These are phyloP conservation scores for Polypterus senegalus DNA, from an alignment of 2,113 vertebrate genomes.

Conservation along the genomic window DNA sequence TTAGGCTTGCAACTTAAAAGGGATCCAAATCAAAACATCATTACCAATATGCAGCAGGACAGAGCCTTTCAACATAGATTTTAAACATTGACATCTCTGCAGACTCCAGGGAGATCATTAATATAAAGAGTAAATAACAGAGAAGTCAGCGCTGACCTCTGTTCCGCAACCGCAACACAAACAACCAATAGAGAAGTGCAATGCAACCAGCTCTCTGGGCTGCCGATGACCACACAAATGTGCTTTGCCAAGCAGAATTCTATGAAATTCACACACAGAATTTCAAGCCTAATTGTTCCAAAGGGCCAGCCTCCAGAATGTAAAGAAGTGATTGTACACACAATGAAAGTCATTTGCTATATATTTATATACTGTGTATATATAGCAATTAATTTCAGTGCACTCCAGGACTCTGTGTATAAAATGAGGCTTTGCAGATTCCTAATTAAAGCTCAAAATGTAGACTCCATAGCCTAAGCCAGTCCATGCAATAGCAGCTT, in stretches of 20 bases:
- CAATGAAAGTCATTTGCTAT: too few relatives aligned
- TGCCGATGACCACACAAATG: too few relatives aligned
- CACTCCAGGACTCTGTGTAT: too few relatives aligned
- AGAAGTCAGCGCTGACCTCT: not conserved
- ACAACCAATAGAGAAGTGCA: not conserved
- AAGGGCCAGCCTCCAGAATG: too few relatives aligned
- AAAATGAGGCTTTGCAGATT: too few relatives aligned
- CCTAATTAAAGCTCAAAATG: too few relatives aligned
- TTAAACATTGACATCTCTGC: not conserved
- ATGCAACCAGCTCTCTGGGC: not conserved
- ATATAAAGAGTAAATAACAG: slow-evolving; percentile 3
- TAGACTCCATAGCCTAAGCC: too few relatives aligned
- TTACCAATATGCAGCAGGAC: not conserved
- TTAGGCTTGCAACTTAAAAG: not conserved
- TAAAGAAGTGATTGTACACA: too few relatives aligned
- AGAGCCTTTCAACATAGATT: not conserved
- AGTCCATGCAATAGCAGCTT: too few relatives aligned
- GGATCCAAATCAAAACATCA: not conserved
- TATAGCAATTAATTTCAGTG: too few relatives aligned
- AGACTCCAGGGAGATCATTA: not conserved
- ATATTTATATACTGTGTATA: too few relatives aligned
- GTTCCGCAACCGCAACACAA: not conserved
- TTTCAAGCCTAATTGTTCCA: not conserved
- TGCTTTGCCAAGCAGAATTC: not conserved
- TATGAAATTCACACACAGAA: not conserved